phyloP scores from a whole-genome alignment of 1,140 invertebrate genomes.

The Eubasilissa regina region DNA sequence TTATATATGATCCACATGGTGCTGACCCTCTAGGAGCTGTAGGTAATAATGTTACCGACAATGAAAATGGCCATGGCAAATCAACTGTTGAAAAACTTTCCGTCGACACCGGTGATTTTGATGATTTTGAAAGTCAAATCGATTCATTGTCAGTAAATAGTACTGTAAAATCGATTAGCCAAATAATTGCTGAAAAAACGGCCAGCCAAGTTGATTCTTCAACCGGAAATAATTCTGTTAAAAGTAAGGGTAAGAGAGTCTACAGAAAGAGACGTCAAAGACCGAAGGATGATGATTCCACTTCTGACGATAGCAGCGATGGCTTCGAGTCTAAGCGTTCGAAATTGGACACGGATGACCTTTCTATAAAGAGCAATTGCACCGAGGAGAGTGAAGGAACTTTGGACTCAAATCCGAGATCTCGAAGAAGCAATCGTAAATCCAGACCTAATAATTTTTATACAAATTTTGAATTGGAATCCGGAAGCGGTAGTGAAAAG shows the following conservation, averaged over 20 bases:
- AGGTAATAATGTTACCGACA: not conserved
- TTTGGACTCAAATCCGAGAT: not conserved
- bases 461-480: constrained; percentile 43
- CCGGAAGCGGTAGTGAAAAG: constrained; percentile 35
- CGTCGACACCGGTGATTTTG: not conserved
- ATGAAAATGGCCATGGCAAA: not conserved
- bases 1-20: not conserved
- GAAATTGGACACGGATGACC: not conserved
- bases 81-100: not conserved
- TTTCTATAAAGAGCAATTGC: constrained; percentile 9
- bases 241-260: constrained; percentile 28
- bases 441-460: constrained; percentile 41
- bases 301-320: not conserved
- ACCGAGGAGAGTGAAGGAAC: constrained; percentile 13
- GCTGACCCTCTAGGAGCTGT: not conserved
- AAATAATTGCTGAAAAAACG: constrained; percentile 3
- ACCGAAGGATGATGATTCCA: not conserved
- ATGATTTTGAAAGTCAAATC: constrained; percentile 30
- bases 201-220: not conserved
- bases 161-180: not conserved
- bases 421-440: constrained; percentile 35
- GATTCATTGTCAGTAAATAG: constrained; percentile 10
- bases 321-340: not conserved
- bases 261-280: constrained; percentile 17
- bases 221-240: not conserved